Base-by-base conservation (phyloP, 2,888 invertebrate species). In the Hirtodrosophila histrioides region DNA sequence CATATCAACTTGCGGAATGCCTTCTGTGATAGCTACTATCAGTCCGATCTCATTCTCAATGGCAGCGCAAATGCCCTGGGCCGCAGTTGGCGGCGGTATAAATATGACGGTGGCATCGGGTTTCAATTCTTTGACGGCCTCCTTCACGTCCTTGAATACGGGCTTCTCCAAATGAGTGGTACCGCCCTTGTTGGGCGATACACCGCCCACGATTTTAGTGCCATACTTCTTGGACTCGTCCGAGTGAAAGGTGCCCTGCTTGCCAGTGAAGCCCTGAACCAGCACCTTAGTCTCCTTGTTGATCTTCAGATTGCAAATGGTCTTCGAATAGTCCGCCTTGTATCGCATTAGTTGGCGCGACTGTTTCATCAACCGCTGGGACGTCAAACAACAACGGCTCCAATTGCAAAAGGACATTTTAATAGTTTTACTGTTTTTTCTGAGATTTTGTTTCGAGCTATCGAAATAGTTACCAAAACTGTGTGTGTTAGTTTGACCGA, bases 1-100 rank as follows among this genome's bases (percentile, higher is more conserved):
- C 99, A 99, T 99, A 91, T 99, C 99, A 92, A 97, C 96, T 90
- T 99, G 99, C 12, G 99, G 99, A 78, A 99, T 96, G 88, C 98
- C 98, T 92, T 99, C 98, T 6, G 98, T 99, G 89, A 99, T 99
- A 92, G 97, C 97, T 23, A 99, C 99, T 90, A 99, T 96, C 44
- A 99, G 93, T 0, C 97, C 97, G 80, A 99, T 94, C 93, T 99
- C 98, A 8, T 98, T 98, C 91, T 98, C 98, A 74, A 99, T 94
- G 0, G 98, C 97, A 92, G 98, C 98, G 82, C 97, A 91, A 74
- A 98, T 97, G 9, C 99, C 99, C 44, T 94, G 93, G 0, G 97
- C 98, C 9, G 98, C 97, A 10, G 92, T 95, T 0, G 97, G 95
- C 2, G 99, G 98, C 40, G 99, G 99, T 3, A 99, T 99, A 91